Evolutionary conservation across 2,113 vertebrate genomes (phyloP).

Genomic region (Origma solitaria): DNA sequence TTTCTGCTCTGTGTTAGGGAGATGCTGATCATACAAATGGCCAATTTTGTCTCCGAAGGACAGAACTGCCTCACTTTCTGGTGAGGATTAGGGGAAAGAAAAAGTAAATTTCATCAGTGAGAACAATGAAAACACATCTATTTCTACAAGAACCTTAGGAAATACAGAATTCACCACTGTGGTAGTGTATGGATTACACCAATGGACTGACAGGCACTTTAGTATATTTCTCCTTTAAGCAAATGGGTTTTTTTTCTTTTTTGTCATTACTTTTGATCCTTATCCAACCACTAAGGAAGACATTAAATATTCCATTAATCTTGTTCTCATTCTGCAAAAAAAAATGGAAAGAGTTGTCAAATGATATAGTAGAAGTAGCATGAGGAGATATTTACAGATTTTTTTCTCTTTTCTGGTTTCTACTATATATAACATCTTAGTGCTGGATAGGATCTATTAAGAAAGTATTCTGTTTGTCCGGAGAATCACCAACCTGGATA

Average conservation of each 20-base stretch:
- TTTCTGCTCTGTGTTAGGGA: background rate
- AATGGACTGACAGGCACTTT: background rate
- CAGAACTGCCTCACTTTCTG: background rate
- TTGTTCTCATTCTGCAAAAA: background rate
- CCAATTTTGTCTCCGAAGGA: background rate
- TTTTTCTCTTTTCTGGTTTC: background rate
- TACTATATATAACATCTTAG: background rate
- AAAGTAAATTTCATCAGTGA: background rate
- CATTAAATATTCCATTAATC: background rate
- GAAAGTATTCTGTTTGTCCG: background rate
- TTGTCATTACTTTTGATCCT: background rate
- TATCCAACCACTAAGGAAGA: background rate
- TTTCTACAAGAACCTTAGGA: background rate
- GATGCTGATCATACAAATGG: background rate
- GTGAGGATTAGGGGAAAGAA: background rate
- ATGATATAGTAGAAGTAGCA: background rate
- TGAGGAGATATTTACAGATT: background rate
- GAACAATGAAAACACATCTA: background rate
- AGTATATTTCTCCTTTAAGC: background rate
- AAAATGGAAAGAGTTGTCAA: background rate
- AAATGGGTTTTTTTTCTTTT: background rate
- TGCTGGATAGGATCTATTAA: background rate
- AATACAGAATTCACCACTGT: background rate
- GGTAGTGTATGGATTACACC: background rate
- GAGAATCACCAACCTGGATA: background rate